phyloP scores from a whole-genome alignment of 2,797 vertebrate species.

The Rhyacichthys aspro region DNA sequence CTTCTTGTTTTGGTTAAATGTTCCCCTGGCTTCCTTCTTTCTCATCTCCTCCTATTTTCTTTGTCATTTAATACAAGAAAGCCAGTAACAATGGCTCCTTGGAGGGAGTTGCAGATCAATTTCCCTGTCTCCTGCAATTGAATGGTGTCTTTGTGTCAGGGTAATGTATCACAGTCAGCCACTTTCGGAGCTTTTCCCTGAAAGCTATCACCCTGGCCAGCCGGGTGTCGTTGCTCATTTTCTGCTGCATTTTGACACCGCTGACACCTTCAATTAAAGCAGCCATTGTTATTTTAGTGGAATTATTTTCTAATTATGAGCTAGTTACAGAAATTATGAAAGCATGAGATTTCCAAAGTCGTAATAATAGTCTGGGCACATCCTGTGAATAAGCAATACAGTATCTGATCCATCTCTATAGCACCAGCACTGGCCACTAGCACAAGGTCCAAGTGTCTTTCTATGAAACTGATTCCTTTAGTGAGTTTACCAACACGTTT shows the following conservation, averaged over 20 bases:
- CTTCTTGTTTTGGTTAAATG: too few relatives aligned
- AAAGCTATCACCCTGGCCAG: conserved; percentile 25
- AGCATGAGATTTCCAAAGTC: too few relatives aligned
- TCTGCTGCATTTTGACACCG: conserved; percentile 15
- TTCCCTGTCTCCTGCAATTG: conserved; percentile 34
- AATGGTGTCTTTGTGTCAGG: conserved; percentile 52
- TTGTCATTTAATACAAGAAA: conserved; percentile 42
- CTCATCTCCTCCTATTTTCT: conserved; percentile 37
- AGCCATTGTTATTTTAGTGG: conserved; percentile 43
- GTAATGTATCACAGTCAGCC: conserved; percentile 40
- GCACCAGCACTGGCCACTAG: too few relatives aligned
- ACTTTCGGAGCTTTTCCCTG: conserved; percentile 18
- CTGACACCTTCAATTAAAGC: conserved; percentile 46
- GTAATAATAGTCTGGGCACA: too few relatives aligned
- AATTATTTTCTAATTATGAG: conserved; percentile 50
- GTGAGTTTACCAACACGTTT: too few relatives aligned
- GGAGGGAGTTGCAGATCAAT: conserved; percentile 53
- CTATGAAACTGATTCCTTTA: too few relatives aligned
- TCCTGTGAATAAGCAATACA: too few relatives aligned
- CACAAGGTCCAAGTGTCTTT: too few relatives aligned
- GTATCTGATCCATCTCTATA: too few relatives aligned
- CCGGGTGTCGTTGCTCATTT: conserved; percentile 17
- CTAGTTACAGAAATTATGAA: too few relatives aligned
- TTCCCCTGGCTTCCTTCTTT: background rate
- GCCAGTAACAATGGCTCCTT: conserved; percentile 45